Evolutionary conservation across 2,113 vertebrate species (phyloP).

Genomic region (Python bivittatus): DNA sequence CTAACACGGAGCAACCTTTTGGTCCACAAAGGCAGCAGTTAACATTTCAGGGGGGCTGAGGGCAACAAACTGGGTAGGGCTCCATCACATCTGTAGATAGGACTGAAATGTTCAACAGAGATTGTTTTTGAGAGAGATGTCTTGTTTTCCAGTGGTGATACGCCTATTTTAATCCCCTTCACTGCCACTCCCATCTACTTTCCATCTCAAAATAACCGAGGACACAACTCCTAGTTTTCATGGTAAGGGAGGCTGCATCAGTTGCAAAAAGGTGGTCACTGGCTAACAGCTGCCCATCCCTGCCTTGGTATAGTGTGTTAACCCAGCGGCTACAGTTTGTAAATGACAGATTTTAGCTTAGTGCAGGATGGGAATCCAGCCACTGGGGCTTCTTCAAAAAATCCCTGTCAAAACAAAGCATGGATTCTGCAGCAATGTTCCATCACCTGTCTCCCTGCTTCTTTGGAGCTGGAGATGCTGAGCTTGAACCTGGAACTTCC

Average conservation of each 20-base stretch:
- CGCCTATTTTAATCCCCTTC: background rate
- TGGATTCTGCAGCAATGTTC: background rate
- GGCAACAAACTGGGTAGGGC: background rate
- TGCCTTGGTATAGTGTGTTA: background rate
- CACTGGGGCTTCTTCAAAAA: background rate
- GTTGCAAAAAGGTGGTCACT: too few relatives aligned
- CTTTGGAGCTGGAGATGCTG: background rate
- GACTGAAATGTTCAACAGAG: background rate
- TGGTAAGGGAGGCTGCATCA: too few relatives aligned
- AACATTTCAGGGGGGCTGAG: background rate
- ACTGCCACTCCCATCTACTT: background rate
- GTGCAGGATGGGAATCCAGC: background rate
- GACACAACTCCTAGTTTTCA: too few relatives aligned
- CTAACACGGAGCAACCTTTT: background rate
- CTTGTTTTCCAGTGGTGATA: background rate
- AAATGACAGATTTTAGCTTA: background rate
- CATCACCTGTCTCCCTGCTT: background rate
- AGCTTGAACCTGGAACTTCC: background rate
- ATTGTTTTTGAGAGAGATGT: background rate
- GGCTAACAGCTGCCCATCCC: background rate
- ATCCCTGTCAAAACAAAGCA: background rate
- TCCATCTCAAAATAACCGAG: too few relatives aligned
- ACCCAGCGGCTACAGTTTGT: background rate
- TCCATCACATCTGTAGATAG: background rate
- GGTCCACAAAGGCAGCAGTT: background rate